Evolutionary conservation across 2,797 vertebrate species (phyloP).

Genomic region (Tympanoctomys barrerae): DNA sequence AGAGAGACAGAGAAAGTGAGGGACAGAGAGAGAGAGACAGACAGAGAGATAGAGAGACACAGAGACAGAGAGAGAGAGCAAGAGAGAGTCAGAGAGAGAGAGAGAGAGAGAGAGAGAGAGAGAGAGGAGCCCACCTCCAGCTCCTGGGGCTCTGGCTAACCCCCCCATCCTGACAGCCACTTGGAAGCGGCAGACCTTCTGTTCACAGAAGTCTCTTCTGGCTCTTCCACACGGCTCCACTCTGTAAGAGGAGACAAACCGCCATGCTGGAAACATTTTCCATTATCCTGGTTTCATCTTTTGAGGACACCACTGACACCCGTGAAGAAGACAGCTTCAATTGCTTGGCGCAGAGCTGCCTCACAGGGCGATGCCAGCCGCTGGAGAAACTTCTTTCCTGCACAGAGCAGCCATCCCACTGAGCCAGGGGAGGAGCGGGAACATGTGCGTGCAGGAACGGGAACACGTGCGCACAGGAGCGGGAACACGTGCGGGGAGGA

Average conservation of each 20-base stretch:
- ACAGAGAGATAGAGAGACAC: no score
- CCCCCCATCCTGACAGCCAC: background rate
- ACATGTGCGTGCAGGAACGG: no score
- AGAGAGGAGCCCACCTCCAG: background rate
- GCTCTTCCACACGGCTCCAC: background rate
- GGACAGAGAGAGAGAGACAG: background rate
- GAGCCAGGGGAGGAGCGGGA: background rate
- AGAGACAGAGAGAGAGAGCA: background rate
- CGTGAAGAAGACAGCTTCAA: background rate
- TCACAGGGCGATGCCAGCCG: background rate
- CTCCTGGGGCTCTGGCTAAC: background rate
- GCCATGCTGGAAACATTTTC: background rate
- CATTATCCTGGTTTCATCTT: constrained; percentile 29
- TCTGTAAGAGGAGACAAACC: background rate
- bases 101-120: background rate
- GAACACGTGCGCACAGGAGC: no score
- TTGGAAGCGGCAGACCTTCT: background rate
- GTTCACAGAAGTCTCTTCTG: background rate
- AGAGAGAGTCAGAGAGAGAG: no score
- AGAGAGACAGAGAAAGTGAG: background rate
- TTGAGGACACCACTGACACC: background rate
- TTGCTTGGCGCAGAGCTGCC: constrained; percentile 14
- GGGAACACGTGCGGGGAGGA: no score
- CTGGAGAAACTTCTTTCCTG: background rate
- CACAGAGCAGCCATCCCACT: background rate